These are phyloP conservation scores for Antennarius maculatus DNA, from an alignment of 2,797 vertebrate species.

Conservation along the genomic window DNA sequence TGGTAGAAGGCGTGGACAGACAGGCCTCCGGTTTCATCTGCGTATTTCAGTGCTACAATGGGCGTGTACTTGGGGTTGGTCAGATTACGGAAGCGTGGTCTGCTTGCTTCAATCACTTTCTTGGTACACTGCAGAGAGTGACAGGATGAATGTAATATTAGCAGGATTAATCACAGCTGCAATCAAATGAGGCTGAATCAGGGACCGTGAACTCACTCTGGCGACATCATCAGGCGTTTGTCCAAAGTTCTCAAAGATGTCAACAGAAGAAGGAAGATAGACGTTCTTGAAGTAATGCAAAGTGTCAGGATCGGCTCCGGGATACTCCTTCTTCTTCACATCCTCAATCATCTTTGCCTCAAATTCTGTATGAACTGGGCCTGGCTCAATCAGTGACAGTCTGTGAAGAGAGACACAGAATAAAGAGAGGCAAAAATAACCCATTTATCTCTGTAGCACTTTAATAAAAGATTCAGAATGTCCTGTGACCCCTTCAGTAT, in stretches of 20 bases:
- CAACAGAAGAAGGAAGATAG: conserved; percentile 86
- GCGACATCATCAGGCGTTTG: conserved; percentile 88
- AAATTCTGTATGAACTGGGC: conserved; percentile 89
- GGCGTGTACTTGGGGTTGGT: conserved; percentile 78
- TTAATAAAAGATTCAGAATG: not conserved
- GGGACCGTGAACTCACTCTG: conserved; percentile 72
- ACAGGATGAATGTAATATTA: conserved; percentile 3
- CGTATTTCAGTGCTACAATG: conserved; percentile 81
- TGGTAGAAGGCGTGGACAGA: conserved; percentile 80
- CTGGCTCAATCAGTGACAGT: conserved; percentile 88
- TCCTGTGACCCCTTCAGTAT: no score
- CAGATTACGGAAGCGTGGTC: conserved; percentile 75
- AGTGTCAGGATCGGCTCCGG: conserved; percentile 85
- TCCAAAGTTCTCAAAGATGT: conserved; percentile 87
- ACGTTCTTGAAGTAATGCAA: conserved; percentile 86
- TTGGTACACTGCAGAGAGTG: conserved; percentile 67
- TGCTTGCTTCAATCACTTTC: conserved; percentile 76
- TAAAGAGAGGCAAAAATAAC: not conserved
- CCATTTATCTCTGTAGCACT: not conserved
- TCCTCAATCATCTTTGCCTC: conserved; percentile 89
- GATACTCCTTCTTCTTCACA: conserved; percentile 85
- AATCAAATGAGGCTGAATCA: conserved; percentile 5
- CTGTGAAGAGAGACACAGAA: conserved; percentile 58
- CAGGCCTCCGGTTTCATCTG: conserved; percentile 81
- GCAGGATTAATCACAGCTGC: not conserved